These are phyloP conservation scores for Ridgeia piscesae DNA, from an alignment of 1,140 invertebrate genomes.

Conservation along the genomic window DNA sequence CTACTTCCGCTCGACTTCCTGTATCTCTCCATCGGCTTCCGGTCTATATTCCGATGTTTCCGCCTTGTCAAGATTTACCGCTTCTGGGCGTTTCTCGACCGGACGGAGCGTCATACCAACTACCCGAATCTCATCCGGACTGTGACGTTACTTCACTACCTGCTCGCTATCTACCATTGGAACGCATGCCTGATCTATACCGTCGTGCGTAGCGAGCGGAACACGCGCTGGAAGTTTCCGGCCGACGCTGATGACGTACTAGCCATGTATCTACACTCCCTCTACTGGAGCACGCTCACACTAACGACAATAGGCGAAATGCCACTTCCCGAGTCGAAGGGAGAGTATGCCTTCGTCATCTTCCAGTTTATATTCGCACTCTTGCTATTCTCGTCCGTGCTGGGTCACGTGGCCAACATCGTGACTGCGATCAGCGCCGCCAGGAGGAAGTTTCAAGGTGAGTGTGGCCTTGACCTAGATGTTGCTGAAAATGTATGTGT, in stretches of 20 bases:
- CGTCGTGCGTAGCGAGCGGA: slow-evolving; percentile 59
- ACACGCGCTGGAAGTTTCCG: slow-evolving; percentile 16
- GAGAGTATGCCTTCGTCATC: slow-evolving; percentile 58
- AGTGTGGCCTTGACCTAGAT: slow-evolving; percentile 25
- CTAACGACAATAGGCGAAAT: slow-evolving; percentile 82
- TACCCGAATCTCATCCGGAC: slow-evolving; percentile 95
- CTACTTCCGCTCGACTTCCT: slow-evolving; percentile 95
- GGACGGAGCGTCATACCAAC: slow-evolving; percentile 96
- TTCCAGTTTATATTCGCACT: slow-evolving; percentile 55
- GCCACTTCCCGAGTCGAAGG: slow-evolving; percentile 76
- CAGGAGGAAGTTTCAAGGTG: slow-evolving; percentile 60
- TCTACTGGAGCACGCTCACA: slow-evolving; percentile 96
- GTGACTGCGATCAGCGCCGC: slow-evolving; percentile 57
- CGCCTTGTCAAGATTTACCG: slow-evolving; percentile 96
- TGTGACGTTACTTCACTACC: slow-evolving; percentile 88
- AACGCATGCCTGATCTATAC: slow-evolving; percentile 97
- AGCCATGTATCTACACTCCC: slow-evolving; percentile 86
- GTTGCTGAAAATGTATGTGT: too few species aligned
- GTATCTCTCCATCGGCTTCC: slow-evolving; percentile 96
- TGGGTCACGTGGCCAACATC: slow-evolving; percentile 58
- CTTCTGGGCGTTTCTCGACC: slow-evolving; percentile 98
- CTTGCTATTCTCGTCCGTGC: slow-evolving; percentile 56
- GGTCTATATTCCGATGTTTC: slow-evolving; percentile 94
- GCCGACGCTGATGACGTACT: slow-evolving; percentile 19
- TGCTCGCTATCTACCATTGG: slow-evolving; percentile 98